Conservation (phyloP, 2,888 invertebrate species). For the Zygothrica quintamaculata region DNA sequence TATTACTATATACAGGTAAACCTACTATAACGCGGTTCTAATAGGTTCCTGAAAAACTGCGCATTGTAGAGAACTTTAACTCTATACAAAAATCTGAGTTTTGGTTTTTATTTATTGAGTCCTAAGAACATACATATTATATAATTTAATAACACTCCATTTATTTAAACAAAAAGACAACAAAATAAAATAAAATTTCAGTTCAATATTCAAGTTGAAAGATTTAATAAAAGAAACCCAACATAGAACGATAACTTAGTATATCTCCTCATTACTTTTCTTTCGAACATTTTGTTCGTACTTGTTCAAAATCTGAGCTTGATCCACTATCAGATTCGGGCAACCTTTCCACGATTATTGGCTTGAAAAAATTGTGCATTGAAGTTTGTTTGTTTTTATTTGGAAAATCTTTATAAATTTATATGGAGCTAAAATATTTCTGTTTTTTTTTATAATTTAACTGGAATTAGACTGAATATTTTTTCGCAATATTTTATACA, state of each 20-base stretch:
- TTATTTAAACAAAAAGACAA: constrained; percentile 15
- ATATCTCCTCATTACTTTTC: too few species aligned
- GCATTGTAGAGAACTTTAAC: too few species aligned
- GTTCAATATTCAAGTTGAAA: constrained; percentile 7
- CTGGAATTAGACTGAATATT: too few species aligned
- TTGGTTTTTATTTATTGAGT: constrained; percentile 9
- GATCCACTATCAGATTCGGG: constrained; percentile 25
- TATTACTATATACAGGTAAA: too few species aligned
- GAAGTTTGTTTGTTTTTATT: constrained; percentile 5
- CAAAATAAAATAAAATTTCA: constrained; percentile 15
- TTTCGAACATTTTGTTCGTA: constrained; percentile 7
- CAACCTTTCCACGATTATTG: constrained; percentile 28
- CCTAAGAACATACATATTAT: constrained; percentile 11
- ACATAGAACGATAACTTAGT: constrained; percentile 1
- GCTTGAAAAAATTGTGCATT: constrained; percentile 20
- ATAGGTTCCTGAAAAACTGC: too few species aligned
- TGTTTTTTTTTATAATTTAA: too few species aligned
- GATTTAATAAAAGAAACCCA: constrained; percentile 21
- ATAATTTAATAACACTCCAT: constrained; percentile 21
- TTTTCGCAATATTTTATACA: too few species aligned
- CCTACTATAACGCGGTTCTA: too few species aligned
- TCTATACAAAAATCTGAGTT: too few species aligned
- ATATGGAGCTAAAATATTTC: neutral
- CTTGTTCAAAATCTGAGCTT: constrained; percentile 17
- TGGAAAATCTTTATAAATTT: constrained; percentile 2